phyloP scores from a whole-genome alignment of 53 echinoderm and acorn worm genomes.

The Actinopyga echinites region DNA sequence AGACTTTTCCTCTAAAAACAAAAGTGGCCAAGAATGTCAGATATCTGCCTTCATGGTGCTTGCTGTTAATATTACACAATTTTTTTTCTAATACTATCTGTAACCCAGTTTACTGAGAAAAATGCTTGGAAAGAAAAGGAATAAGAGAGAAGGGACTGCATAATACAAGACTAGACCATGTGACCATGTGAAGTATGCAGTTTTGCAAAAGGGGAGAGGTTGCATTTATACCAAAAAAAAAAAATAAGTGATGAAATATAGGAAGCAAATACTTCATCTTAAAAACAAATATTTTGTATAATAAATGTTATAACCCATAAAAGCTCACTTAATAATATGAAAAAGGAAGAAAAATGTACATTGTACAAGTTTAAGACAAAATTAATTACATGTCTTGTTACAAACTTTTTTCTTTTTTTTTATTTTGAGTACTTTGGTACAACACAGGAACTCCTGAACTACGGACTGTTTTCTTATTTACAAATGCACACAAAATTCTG shows the following conservation, averaged over 20 bases:
- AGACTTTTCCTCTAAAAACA: no score
- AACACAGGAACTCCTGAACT: constrained; percentile 39
- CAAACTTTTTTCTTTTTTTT: no score
- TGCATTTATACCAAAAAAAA: neutral
- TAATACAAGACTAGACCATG: no score
- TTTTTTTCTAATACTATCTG: no score
- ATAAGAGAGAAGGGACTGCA: no score
- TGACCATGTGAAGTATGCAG: no score
- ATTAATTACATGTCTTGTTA: constrained; percentile 18
- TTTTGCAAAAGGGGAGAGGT: no score
- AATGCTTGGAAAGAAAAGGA: no score
- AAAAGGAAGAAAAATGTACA: constrained; percentile 14
- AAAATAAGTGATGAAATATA: neutral
- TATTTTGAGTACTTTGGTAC: constrained; percentile 34
- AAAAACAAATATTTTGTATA: constrained; percentile 37
- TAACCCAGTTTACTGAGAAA: no score
- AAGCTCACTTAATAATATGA: constrained; percentile 26
- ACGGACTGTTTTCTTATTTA: constrained; percentile 31
- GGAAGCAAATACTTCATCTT: constrained; percentile 8
- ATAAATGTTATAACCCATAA: constrained; percentile 24
- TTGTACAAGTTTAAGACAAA: constrained; percentile 35
- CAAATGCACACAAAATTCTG: constrained; percentile 12
- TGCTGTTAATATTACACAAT: no score
- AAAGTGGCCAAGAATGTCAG: no score
- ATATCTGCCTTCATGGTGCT: no score